A percentile compares a stretch with the other conserved stretches of the same genome.
Evolutionary conservation across 2,888 invertebrate species (phyloP).

Genomic region (Melikaiella ostensackeni): DNA sequence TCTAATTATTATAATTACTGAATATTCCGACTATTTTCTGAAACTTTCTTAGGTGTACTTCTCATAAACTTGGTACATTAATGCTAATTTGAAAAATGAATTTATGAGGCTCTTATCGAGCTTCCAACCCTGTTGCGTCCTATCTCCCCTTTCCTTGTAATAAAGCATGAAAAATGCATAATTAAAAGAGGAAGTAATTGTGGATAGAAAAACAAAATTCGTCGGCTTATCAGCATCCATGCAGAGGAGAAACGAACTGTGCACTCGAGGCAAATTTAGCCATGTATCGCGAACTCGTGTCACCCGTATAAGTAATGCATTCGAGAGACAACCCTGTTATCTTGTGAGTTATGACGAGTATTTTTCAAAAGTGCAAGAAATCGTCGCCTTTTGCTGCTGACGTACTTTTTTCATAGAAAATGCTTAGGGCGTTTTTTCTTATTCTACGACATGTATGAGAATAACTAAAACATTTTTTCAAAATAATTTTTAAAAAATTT

Average conservation of each 20-base stretch:
- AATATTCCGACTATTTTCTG: background rate
- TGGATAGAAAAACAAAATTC: conserved; percentile 23
- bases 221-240: conserved; percentile 39
- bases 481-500: too few relatives aligned
- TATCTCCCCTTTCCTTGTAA: background rate
- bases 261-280: conserved; percentile 46
- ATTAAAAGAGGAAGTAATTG: conserved; percentile 24
- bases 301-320: conserved; percentile 63
- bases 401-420: background rate
- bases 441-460: background rate
- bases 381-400: conserved; percentile 45
- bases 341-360: conserved; percentile 66
- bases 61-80: background rate
- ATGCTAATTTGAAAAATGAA: conserved; percentile 20
- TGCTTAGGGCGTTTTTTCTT: background rate
- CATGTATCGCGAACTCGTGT: conserved; percentile 54
- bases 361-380: conserved; percentile 65
- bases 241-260: conserved; percentile 41
- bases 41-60: background rate
- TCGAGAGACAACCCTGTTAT: conserved; percentile 65
- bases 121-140: background rate
- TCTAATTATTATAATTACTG: background rate
- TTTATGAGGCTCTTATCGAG: background rate
- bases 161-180: conserved; percentile 12
- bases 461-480: too few relatives aligned